These are phyloP conservation scores for Crocodylus rhombifer DNA, from an alignment of 2,797 vertebrate species.

Conservation along the genomic window DNA sequence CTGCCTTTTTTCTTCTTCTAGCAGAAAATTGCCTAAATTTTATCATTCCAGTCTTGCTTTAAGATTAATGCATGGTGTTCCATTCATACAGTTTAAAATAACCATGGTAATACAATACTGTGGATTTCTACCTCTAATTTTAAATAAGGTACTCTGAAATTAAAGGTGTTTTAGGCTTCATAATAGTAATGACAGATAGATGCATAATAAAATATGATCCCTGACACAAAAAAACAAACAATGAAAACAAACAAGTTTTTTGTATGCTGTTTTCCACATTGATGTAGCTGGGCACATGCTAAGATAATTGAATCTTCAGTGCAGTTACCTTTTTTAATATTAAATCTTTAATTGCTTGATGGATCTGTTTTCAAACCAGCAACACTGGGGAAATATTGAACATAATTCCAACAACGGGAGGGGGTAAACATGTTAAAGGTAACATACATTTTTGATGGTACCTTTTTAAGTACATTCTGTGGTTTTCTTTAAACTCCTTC, in stretches of 20 bases:
- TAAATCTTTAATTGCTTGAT: constrained; percentile 30
- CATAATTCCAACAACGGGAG: constrained; percentile 19
- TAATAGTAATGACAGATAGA: background rate
- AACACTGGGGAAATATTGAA: constrained; percentile 54
- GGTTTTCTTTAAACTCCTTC: constrained; percentile 58
- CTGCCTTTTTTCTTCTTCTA: background rate
- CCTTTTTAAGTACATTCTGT: constrained; percentile 53
- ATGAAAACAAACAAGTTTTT: background rate
- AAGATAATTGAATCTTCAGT: background rate
- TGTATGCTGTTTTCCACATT: background rate
- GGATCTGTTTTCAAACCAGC: constrained; percentile 55
- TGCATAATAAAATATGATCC: background rate
- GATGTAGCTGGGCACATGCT: background rate
- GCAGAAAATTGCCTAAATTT: background rate
- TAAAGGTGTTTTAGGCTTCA: background rate
- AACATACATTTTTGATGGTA: constrained; percentile 57
- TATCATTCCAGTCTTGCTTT: background rate
- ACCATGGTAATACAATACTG: background rate
- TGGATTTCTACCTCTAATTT: background rate
- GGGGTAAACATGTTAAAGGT: constrained; percentile 16
- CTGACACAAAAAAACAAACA: too few relatives aligned
- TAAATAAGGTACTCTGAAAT: background rate
- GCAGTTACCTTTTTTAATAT: constrained; percentile 18
- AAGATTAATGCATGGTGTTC: fast-evolving
- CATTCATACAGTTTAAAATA: background rate